Evolutionary conservation across 2,888 invertebrate genomes (phyloP).

Genomic region (Scaptomyza tumidula): DNA sequence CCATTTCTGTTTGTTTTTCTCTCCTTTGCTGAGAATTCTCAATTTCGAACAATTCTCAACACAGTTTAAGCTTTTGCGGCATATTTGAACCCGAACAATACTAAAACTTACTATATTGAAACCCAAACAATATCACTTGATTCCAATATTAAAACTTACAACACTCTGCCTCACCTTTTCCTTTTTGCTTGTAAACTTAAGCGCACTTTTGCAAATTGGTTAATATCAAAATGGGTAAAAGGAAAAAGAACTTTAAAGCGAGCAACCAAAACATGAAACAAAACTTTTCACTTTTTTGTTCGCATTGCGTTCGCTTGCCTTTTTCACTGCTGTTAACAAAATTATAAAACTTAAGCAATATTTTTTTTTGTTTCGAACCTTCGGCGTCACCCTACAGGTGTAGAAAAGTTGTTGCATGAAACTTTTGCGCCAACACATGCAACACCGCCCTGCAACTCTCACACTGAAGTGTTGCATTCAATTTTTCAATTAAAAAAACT

Average conservation of each 20-base stretch:
- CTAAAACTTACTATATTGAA: constrained; percentile 24
- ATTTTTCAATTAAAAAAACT: constrained; percentile 69
- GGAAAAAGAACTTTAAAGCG: constrained; percentile 58
- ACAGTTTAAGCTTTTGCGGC: background rate
- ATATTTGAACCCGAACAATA: background rate
- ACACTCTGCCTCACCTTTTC: background rate
- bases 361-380: constrained; percentile 14
- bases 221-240: constrained; percentile 57
- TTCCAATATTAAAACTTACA: constrained; percentile 18
- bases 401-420: constrained; percentile 68
- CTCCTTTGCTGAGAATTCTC: background rate
- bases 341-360: constrained; percentile 75
- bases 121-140: no score
- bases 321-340: constrained; percentile 68
- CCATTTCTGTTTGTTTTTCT: no score
- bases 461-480: constrained; percentile 50
- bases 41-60: background rate
- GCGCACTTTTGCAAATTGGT: constrained; percentile 78
- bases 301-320: constrained; percentile 16
- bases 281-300: constrained; percentile 63
- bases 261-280: constrained; percentile 66
- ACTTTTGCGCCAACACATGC: no score
- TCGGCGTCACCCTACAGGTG: constrained; percentile 58
- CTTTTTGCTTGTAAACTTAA: constrained; percentile 64
- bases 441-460: background rate